phyloP scores from a whole-genome alignment of 2,113 vertebrate species.

The Alligator mississippiensis region DNA sequence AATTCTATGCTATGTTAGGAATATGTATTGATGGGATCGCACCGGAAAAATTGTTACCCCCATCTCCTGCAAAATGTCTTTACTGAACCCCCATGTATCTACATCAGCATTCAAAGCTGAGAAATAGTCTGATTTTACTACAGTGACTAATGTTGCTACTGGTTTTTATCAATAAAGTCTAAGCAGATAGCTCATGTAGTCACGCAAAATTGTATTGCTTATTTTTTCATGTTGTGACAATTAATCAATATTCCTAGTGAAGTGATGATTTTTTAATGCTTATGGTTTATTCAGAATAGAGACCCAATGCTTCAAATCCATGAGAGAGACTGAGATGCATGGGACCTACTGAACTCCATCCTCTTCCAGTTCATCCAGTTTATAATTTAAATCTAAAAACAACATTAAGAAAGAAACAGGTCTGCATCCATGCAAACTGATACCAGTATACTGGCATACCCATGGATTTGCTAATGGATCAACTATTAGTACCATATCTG shows the following conservation, averaged over 20 bases:
- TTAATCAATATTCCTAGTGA: conserved; percentile 67
- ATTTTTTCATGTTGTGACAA: conserved; percentile 46
- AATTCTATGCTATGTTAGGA: conserved; percentile 69
- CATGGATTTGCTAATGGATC: not conserved
- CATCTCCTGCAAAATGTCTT: conserved; percentile 69
- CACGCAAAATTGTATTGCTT: conserved; percentile 48
- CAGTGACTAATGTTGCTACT: conserved; percentile 44
- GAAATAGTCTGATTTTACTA: conserved; percentile 67
- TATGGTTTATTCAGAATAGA: conserved; percentile 46
- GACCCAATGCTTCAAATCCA: not conserved
- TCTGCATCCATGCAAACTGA: not conserved
- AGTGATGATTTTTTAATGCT: conserved; percentile 31
- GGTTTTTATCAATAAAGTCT: conserved; percentile 79
- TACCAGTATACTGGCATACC: not conserved
- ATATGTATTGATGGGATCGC: conserved; percentile 60
- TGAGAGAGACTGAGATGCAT: conserved; percentile 15
- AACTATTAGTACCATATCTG: not conserved
- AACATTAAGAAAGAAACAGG: not conserved
- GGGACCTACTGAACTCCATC: not conserved
- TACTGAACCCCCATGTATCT: conserved; percentile 21
- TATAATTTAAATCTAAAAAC: not conserved
- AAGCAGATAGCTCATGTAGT: conserved; percentile 77
- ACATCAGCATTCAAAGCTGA: conserved; percentile 53
- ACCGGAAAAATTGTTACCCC: conserved; percentile 19
- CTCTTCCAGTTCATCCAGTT: not conserved